Percentiles rank a stretch among this genome's conserved stretches.
These are phyloP conservation scores for Knipowitschia caucasica DNA, from an alignment of 2,797 vertebrate species.

Conservation along the genomic window DNA sequence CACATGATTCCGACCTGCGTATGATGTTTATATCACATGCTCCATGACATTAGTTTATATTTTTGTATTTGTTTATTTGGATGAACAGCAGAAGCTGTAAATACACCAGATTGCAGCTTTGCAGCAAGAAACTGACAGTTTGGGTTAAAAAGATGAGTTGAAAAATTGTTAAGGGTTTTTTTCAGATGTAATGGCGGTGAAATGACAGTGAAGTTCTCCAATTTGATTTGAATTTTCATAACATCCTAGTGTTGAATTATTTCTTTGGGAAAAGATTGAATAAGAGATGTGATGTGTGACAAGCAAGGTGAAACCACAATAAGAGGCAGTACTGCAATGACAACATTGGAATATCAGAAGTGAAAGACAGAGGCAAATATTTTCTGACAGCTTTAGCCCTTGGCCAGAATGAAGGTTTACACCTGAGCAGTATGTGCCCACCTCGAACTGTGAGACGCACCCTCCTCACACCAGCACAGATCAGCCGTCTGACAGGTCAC, in stretches of 20 bases:
- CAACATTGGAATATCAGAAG: slow-evolving; percentile 28
- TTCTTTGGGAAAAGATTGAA: slow-evolving; percentile 11
- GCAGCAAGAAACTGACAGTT: too few species aligned
- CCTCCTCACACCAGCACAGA: slow-evolving; percentile 42
- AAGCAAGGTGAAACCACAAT: slow-evolving; percentile 23
- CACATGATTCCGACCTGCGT: too few species aligned
- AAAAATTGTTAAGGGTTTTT: too few species aligned
- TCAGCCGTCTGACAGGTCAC: slow-evolving; percentile 30
- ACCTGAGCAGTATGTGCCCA: slow-evolving; percentile 40
- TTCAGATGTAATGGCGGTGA: too few species aligned
- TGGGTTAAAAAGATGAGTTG: too few species aligned
- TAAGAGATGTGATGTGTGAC: slow-evolving; percentile 18
- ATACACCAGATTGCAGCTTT: too few species aligned
- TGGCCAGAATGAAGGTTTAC: slow-evolving; percentile 42
- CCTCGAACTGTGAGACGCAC: slow-evolving; percentile 36
- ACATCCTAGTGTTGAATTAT: slow-evolving; percentile 27
- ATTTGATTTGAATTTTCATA: slow-evolving; percentile 20
- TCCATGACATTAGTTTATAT: too few species aligned
- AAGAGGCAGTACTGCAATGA: slow-evolving; percentile 16
- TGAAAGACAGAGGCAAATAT: slow-evolving; percentile 30
- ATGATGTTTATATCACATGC: too few species aligned
- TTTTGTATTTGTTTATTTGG: too few species aligned
- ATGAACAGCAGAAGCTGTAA: too few species aligned
- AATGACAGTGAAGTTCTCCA: slow-evolving; percentile 7
- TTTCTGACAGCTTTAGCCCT: slow-evolving; percentile 41